Base-by-base conservation (phyloP, 2,797 vertebrate genomes). In the Champsocephalus gunnari region DNA sequence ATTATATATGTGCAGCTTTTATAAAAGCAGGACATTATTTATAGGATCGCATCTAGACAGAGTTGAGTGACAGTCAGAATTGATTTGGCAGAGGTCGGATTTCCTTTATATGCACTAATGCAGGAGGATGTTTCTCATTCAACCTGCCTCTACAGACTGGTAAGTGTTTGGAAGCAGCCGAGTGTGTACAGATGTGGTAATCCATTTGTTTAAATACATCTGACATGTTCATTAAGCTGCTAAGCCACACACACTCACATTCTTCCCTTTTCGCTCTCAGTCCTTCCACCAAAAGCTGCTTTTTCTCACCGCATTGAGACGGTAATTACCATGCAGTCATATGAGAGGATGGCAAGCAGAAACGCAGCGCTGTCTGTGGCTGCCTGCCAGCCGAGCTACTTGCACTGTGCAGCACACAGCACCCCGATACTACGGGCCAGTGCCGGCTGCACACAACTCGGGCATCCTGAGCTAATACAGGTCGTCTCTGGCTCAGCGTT, bases 171-270 rank as follows among this genome's bases (percentile, higher is more conserved):
- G 68, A 66, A 77, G 75, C 61, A 4, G 75, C 84, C 3, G 45
- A 86, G 66, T 90, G 86, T 92, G 83, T 86, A 78, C 79, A 80
- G 84, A 90, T 86, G 87, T 91, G 77, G 77, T 93, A 92, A 93
- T 92, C 91, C 89, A 86, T 93, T 93, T 93, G 92, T 93, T 94
- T 91, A 92, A 93, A 92, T 86, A 88, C 91, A 91, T 91, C 88
- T 90, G 92, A 93, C 91, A 91, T 81, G 87, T 92, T 92, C 91
- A 93, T 94, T 93, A 93, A 86, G 86, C 84, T 62, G 69, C 91
- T 91, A 89, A 93, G 87, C 92, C 88, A 86, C 85, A 89, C 92
- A 82, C 81, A 65, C 87, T 88, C 89, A 81, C 82, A 81, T 79
- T 87, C 85, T 69, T 28, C 58, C 63, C 71, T 79, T 83, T 87